phyloP scores from a whole-genome alignment of 1,140 invertebrate genomes.

The Bombus cullumanus region DNA sequence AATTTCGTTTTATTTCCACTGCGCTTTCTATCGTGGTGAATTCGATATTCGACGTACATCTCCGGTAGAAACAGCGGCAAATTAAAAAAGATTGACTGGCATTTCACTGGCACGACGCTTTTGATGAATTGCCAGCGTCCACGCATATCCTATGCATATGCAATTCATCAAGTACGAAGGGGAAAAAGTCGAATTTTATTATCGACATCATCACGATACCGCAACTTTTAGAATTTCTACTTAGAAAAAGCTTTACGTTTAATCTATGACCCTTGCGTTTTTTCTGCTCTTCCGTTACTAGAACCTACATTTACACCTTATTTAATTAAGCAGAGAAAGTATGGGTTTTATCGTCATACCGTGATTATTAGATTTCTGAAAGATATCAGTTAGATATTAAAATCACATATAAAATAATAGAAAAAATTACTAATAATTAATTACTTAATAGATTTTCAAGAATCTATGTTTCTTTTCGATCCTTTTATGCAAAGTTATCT shows the following conservation, averaged over 20 bases:
- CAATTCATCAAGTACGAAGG: neutral
- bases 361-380: too few relatives aligned
- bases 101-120: slow-evolving; percentile 42
- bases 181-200: slow-evolving; percentile 18
- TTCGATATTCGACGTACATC: too few relatives aligned
- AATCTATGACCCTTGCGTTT: neutral
- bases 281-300: too few relatives aligned
- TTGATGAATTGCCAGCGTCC: slow-evolving; percentile 50
- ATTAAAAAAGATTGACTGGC: slow-evolving; percentile 47
- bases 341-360: too few relatives aligned
- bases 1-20: neutral
- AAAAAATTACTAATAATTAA: too few relatives aligned
- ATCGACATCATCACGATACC: slow-evolving; percentile 7
- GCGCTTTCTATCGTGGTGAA: too few relatives aligned
- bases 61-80: neutral
- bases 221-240: neutral
- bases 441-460: neutral
- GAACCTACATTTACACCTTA: neutral
- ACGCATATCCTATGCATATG: slow-evolving; percentile 54
- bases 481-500: too few relatives aligned
- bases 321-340: too few relatives aligned
- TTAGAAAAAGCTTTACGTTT: neutral
- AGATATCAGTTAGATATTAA: too few relatives aligned
- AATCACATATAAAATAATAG: too few relatives aligned
- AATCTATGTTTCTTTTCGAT: neutral